Conservation (phyloP, 2,888 invertebrate genomes). For the Hoplodrina blanda region DNA sequence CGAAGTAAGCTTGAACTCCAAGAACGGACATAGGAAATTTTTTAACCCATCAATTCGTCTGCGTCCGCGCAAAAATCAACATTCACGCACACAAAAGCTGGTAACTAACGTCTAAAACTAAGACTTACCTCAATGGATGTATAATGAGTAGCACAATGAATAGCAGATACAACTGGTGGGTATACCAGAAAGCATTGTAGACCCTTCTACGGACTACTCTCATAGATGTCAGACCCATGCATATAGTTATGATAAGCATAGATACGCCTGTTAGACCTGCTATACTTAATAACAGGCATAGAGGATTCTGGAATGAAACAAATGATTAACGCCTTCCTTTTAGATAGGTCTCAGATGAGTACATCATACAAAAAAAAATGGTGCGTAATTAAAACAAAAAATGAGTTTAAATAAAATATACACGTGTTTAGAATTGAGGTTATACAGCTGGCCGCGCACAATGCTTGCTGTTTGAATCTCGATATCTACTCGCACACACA, state of each 20-base stretch:
- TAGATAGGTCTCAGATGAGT: not conserved
- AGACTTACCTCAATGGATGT: slow-evolving; percentile 89
- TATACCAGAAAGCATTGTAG: slow-evolving; percentile 90
- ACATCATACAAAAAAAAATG: not conserved
- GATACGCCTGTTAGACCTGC: slow-evolving; percentile 87
- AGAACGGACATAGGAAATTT: too few species aligned
- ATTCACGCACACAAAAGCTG: not conserved
- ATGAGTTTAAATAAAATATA: too few species aligned
- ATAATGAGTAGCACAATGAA: slow-evolving; percentile 87
- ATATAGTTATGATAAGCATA: slow-evolving; percentile 83
- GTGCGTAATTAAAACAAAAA: too few species aligned
- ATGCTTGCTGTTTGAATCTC: too few species aligned
- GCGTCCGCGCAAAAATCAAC: too few species aligned
- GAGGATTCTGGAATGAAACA: slow-evolving; percentile 79
- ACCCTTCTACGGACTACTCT: slow-evolving; percentile 81
- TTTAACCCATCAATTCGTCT: too few species aligned
- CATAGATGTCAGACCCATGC: slow-evolving; percentile 86
- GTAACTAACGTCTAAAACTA: not conserved
- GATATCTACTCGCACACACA: too few species aligned
- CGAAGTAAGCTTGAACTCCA: not conserved
- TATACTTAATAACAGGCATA: slow-evolving; percentile 77
- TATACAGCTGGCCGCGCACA: too few species aligned
- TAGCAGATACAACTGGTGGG: slow-evolving; percentile 87
- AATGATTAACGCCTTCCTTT: not conserved
- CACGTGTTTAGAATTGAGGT: too few species aligned